A percentile compares a stretch with the other conserved stretches of the same genome.
Conservation (phyloP, 2,797 vertebrate species). For the Anguilla obscura region DNA sequence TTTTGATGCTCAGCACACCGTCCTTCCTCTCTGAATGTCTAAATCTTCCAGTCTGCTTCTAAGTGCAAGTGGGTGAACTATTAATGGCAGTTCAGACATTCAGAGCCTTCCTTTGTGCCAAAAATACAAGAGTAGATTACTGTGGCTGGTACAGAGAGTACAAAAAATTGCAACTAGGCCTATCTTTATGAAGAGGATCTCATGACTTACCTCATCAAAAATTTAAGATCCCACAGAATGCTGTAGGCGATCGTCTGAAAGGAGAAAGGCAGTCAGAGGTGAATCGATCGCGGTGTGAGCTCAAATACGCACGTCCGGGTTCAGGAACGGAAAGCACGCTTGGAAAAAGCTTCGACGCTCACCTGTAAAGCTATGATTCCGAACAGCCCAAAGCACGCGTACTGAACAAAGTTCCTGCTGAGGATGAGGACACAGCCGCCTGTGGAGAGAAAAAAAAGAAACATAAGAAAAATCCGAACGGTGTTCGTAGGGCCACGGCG, state of each 20-base stretch:
- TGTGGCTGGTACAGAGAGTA: not conserved
- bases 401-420: slow-evolving; percentile 97
- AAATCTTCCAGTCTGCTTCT: not conserved
- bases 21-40: not conserved
- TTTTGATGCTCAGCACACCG: not conserved
- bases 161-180: not conserved
- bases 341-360: slow-evolving; percentile 39
- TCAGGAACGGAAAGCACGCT: not conserved
- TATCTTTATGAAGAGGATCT: not conserved
- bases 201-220: slow-evolving; percentile 91
- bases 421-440: slow-evolving; percentile 95
- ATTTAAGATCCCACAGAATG: slow-evolving; percentile 98
- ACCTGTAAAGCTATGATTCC: slow-evolving; percentile 98
- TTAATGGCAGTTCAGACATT: not conserved
- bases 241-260: slow-evolving; percentile 95
- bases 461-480: not conserved
- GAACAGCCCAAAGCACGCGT: slow-evolving; percentile 96
- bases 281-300: not conserved
- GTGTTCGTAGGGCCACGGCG: not conserved
- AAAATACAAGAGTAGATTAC: not conserved
- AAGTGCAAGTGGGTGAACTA: not conserved
- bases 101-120: not conserved
- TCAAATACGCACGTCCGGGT: not conserved
- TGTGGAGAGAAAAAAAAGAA: slow-evolving; percentile 51
- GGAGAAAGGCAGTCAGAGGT: slow-evolving; percentile 33